Evolutionary conservation across 1,140 invertebrate genomes (phyloP), one percentile per base, ranked within the genome.

Genomic region (Gryon sp.): DNA sequence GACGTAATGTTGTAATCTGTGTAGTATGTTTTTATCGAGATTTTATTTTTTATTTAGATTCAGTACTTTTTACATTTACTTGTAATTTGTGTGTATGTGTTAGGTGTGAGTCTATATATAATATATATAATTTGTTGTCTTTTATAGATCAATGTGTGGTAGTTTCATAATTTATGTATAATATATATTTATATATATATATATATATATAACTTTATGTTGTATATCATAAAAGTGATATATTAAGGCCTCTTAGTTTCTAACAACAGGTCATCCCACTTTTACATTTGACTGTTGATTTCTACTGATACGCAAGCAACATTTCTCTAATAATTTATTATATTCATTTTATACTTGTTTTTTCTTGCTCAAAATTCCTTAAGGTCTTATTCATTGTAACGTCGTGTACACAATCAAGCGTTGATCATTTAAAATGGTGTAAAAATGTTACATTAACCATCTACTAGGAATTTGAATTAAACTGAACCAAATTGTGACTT

Each of bases 191-290:
- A 53, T 53, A 24, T 45, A 7, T 30, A 46, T 46, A 28, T 46
- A 28, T 28, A 30, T 28, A 28, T n/a, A 24, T 46, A 69, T 69
- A 69, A 69, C 19, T 53, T 69, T 52, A 55, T 73, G 52, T 72
- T 80, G 52, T 80, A 76, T 80, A 82, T 79, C 66, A 73, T 85
- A 82, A 84, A 85, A 76, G 72, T 83, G 81, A 84, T 86, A 86
- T 84, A 82, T 86, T 87, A 87, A 87, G 85, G 85, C 85, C 84
- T 87, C 85, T 87, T 86, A 87, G 85, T 87, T 87, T 79, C 84
- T 87, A 86, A 85, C 80, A 78, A 85, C 85, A 81, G 78, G 80
- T 86, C 83, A 82, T 83, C 80, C 79, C 81, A 81, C 78, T 75
- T 83, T 74, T 74, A 79, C 65, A 74, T 22, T 79, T 76, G 77